Evolutionary conservation across 1,140 invertebrate genomes (phyloP).

Genomic region (Trialeurodes vaporariorum): DNA sequence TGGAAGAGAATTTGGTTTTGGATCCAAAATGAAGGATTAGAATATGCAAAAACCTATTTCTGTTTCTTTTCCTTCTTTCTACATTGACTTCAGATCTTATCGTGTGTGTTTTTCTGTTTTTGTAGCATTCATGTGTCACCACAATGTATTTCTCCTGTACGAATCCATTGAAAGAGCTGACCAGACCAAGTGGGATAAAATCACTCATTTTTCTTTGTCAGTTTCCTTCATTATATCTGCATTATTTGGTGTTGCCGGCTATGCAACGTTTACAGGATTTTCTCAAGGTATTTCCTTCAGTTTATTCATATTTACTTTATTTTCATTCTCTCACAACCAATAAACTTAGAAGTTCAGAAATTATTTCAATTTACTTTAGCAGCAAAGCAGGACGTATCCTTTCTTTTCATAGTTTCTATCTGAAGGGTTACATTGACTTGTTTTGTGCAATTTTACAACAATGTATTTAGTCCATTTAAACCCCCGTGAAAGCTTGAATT

Average conservation of each 20-base stretch:
- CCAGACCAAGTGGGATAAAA: constrained; percentile 63
- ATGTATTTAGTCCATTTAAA: no score
- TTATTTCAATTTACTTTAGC: no score
- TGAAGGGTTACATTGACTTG: no score
- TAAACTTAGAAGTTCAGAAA: no score
- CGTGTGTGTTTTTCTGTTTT: constrained; percentile 17
- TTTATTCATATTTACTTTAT: no score
- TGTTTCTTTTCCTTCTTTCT: constrained; percentile 8
- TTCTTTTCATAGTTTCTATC: no score
- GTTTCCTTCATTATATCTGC: constrained; percentile 56
- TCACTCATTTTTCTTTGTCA: constrained; percentile 67
- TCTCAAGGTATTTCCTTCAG: constrained; percentile 74
- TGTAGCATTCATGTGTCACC: constrained; percentile 83
- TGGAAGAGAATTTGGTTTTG: background rate
- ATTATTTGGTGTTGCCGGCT: constrained; percentile 66
- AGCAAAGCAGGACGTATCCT: no score
- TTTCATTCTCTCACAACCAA: no score
- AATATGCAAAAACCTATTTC: constrained; percentile 1
- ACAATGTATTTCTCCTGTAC: constrained; percentile 80
- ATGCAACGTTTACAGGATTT: constrained; percentile 68
- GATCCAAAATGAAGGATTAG: background rate
- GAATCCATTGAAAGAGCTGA: constrained; percentile 66
- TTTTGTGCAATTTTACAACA: no score
- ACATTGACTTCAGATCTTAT: constrained; percentile 4
- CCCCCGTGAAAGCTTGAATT: no score